phyloP scores from a whole-genome alignment of 2,888 invertebrate genomes.

The Coecobrya sp. region DNA sequence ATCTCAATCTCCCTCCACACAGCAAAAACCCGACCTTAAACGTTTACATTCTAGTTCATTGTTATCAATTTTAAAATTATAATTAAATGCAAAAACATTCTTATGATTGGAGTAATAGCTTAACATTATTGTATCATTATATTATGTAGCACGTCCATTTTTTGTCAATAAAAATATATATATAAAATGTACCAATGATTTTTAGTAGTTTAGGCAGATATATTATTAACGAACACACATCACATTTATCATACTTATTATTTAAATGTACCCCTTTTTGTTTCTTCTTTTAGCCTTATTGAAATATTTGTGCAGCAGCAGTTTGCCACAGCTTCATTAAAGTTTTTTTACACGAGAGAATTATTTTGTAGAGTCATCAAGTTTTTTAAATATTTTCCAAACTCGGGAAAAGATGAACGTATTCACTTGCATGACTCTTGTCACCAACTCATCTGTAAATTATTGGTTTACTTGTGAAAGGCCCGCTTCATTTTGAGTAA shows the following conservation, averaged over 20 bases:
- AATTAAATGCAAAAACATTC: too few relatives aligned
- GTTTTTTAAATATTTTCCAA: neutral
- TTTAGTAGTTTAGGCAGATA: neutral
- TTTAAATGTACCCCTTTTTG: conserved; percentile 21
- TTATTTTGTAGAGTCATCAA: neutral
- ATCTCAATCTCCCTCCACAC: too few relatives aligned
- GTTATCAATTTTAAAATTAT: too few relatives aligned
- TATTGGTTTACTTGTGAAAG: neutral
- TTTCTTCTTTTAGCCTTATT: neutral
- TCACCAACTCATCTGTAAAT: neutral
- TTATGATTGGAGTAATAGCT: too few relatives aligned
- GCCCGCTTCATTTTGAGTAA: conserved; percentile 40
- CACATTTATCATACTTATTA: conserved; percentile 24
- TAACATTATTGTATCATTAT: too few relatives aligned
- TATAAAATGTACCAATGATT: neutral
- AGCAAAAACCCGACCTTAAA: too few relatives aligned
- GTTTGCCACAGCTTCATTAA: too few relatives aligned
- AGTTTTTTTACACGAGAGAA: neutral
- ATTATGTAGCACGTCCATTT: neutral
- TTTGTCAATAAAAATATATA: neutral
- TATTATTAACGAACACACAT: conserved; percentile 32
- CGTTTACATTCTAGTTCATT: too few relatives aligned
- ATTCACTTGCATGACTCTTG: neutral
- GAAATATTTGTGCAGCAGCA: too few relatives aligned
- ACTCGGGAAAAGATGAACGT: neutral